A percentile compares a stretch with the other conserved stretches of the same genome.
phyloP scores from a whole-genome alignment of 1,140 invertebrate genomes.

The Patella vulgata region DNA sequence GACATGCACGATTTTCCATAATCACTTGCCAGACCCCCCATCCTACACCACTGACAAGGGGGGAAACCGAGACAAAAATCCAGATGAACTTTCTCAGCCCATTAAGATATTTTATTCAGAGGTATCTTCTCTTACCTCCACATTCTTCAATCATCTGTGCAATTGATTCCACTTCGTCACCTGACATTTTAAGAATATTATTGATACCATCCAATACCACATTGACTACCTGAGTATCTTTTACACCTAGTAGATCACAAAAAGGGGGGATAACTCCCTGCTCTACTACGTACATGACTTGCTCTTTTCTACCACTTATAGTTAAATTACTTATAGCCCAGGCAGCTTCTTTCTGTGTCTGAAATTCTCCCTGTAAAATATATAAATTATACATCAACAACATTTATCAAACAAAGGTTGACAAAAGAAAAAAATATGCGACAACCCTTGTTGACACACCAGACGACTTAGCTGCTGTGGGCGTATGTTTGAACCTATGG shows the following conservation, averaged over 20 bases:
- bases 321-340: constrained; percentile 99
- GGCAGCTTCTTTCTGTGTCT: constrained; percentile 98
- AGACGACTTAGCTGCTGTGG: too few relatives aligned
- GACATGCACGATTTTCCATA: too few relatives aligned
- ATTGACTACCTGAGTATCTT: constrained; percentile 66
- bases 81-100: too few relatives aligned
- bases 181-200: constrained; percentile 67
- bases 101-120: too few relatives aligned
- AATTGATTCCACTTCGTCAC: constrained; percentile 57
- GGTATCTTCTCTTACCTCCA: constrained; percentile 75
- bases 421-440: too few relatives aligned
- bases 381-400: too few relatives aligned
- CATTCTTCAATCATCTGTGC: constrained; percentile 66
- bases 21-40: too few relatives aligned
- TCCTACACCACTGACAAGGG: too few relatives aligned
- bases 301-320: constrained; percentile 93
- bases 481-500: too few relatives aligned
- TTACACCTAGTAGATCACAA: constrained; percentile 63
- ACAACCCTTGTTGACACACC: too few relatives aligned
- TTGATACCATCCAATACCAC: constrained; percentile 67
- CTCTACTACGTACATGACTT: constrained; percentile 86
- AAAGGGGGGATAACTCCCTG: constrained; percentile 83
- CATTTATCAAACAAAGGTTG: too few relatives aligned
- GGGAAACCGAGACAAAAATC: too few relatives aligned
- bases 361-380: constrained; percentile 87